Base-by-base conservation (phyloP, 2,888 invertebrate genomes). In the Empis stercorea region DNA sequence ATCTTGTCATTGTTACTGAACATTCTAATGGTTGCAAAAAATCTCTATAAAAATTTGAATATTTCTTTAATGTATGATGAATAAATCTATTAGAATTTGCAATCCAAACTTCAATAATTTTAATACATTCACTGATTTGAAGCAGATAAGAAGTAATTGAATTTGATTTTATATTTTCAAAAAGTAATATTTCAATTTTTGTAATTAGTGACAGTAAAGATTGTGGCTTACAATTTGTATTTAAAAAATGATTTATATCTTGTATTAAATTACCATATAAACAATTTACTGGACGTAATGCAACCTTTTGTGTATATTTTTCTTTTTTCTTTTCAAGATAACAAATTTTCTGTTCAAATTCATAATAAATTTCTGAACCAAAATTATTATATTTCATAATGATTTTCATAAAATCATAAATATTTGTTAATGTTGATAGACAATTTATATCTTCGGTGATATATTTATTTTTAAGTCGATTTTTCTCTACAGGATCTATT, bases 401-500 rank as follows among this genome's bases (percentile, higher is more conserved):
- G 15, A 64, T 61, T 48, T 58, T 58, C 59, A 66, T 63, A 30
- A 66, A 65, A 49, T 76, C 74, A 52, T 80, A 80, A 15, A 75
- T 71, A 10, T 74, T 71, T 10, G 76, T 66, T 42, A 82, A 63
- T 10, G 69, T 70, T 11, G 74, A 69, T 32, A 81, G 73, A 57
- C 77, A 76, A 16, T 66, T 62, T 3, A 86, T 76, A 62, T 89
- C 85, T 56, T 87, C 79, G 20, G 73, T 65, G 13, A 80, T 71
- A 54, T 88, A 85, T 40, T 76, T 65, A 10, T 81, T 73, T 67
- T 87, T 87, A 0, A 91, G 64, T 1, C 77, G 72, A 53, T 81
- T 77, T 65, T 89, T 89, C 48, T 84, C 79, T 0, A 87, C 80
- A 0, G 92, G 91, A 72, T 95, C 95, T 6, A 93, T 81, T 1